These are phyloP conservation scores for Melanerpes aurifrons DNA, from an alignment of 2,113 vertebrate species.

Conservation along the genomic window DNA sequence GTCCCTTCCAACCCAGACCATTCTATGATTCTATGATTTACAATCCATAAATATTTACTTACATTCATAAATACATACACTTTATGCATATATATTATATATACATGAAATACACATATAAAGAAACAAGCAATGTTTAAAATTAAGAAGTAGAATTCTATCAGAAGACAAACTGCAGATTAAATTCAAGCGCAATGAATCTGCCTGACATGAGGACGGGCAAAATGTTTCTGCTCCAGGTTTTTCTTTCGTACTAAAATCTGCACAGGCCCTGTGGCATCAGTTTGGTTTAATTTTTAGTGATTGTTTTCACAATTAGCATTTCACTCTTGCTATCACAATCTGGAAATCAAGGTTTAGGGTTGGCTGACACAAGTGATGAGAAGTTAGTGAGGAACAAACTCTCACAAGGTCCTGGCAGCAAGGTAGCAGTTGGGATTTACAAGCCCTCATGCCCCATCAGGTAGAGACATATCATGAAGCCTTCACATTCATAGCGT, in stretches of 20 bases:
- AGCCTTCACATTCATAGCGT: neutral
- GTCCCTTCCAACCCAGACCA: too few relatives aligned
- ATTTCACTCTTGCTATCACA: neutral
- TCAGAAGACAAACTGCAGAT: neutral
- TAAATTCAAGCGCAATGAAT: neutral
- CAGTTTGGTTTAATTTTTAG: neutral
- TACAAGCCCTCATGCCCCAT: neutral
- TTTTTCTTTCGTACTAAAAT: neutral
- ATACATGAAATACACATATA: neutral
- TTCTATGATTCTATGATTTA: neutral
- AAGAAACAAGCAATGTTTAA: neutral
- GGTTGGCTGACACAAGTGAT: neutral
- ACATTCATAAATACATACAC: neutral
- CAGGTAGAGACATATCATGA: neutral
- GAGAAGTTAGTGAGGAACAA: neutral
- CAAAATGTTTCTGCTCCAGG: neutral
- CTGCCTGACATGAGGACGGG: neutral
- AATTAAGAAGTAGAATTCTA: neutral
- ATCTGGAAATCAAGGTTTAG: neutral
- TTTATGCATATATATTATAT: neutral
- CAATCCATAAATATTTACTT: neutral
- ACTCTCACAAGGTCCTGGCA: neutral
- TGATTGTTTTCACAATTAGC: neutral
- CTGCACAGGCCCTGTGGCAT: neutral
- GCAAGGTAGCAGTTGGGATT: accelerated